phyloP scores from a whole-genome alignment of 1,140 invertebrate species.

The Brachionus koreanus region DNA sequence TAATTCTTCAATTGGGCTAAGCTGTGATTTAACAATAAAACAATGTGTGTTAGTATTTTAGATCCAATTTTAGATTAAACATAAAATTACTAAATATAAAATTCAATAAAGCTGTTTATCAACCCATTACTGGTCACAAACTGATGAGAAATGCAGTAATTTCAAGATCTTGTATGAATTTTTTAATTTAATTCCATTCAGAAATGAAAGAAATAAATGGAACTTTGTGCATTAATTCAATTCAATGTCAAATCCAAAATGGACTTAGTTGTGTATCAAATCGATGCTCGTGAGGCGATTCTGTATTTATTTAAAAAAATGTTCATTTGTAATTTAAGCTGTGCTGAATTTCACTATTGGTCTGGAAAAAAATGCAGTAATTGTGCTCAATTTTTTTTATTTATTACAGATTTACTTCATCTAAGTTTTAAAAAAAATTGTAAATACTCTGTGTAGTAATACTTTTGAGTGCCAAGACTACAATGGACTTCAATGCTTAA shows the following conservation, averaged over 20 bases:
- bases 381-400: background rate
- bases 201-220: conserved; percentile 15
- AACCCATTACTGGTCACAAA: conserved; percentile 25
- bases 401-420: background rate
- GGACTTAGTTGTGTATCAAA: background rate
- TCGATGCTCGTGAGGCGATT: background rate
- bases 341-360: background rate
- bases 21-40: background rate
- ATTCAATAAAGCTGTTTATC: background rate
- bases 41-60: conserved; percentile 20
- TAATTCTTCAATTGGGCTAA: background rate
- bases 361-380: background rate
- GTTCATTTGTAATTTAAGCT: background rate
- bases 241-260: conserved; percentile 34
- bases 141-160: background rate
- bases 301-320: background rate
- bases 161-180: no score
- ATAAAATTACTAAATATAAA: background rate
- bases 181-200: background rate
- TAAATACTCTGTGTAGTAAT: background rate
- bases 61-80: background rate
- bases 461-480: conserved; percentile 16
- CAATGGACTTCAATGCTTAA: background rate
- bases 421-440: background rate
- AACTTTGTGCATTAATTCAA: background rate